Evolutionary conservation across 2,797 vertebrate genomes (phyloP), one percentile per base, ranked within the genome.

Genomic region (Crenichthys baileyi): DNA sequence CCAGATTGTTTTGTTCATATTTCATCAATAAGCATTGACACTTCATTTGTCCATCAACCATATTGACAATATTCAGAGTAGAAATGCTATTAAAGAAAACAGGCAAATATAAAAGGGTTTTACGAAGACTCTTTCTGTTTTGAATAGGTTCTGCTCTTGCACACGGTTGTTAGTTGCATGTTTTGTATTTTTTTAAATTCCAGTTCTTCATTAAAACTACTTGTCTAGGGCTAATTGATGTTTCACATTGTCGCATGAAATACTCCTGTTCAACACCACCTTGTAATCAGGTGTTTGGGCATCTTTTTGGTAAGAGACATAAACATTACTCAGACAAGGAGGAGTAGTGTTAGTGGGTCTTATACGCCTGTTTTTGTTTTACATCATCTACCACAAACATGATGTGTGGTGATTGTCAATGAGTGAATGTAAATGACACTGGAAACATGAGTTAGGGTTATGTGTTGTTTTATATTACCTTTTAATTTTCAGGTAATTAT

Each of bases 331-430:
- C 65, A 70, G n/a, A 48, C 2, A 48, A 26, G 44, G 41, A 70
- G 26, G 44, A 48, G 41, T 48, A 16, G 3, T 16, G 13, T 46
- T 48, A 16, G 46, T 70, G 24, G 13, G 24, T 70, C 41, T 68
- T 44, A 39, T 46, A 68, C 39, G 41, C 26, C 67, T n/a, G 44
- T 68, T 68, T 7, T 46, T 16, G n/a, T 58, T n/a, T 48, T 2
- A 70, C 44, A 46, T 46, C 67, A 70, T 46, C n/a, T 44, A 70
- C 67, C 67, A 70, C 41, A 70, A 70, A 16, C 12, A 46, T 26
- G 41, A 70, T 3, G 13, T n/a, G 67, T 70, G 67, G 12, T 46
- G 5, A 46, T 24, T 46, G n/a, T 70, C 31, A 39, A n/a, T 1
- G 24, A n/a, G 67, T 68, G 67, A 68, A 41, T 46, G 2, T 46